Conservation (phyloP, 53 echinoderm and acorn worm genomes). For the Echinometra lucunter region DNA sequence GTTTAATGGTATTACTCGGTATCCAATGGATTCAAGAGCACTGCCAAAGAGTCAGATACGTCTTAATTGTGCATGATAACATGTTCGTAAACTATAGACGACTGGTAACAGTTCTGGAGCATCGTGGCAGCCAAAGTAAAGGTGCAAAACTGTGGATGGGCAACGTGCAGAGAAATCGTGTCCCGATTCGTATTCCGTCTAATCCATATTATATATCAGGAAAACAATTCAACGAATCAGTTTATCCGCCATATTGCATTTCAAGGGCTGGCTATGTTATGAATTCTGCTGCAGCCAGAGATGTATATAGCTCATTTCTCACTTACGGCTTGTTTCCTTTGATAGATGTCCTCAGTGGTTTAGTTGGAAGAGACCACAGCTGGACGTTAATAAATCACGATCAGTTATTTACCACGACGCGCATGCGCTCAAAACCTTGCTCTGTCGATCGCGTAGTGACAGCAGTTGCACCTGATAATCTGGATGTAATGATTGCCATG, state of each 20-base stretch:
- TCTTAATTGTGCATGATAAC: conserved; percentile 32
- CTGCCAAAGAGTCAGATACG: conserved; percentile 37
- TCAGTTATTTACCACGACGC: conserved; percentile 26
- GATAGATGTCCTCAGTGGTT: conserved; percentile 1
- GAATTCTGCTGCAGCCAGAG: conserved; percentile 26
- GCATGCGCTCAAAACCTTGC: conserved; percentile 37
- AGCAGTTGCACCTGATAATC: background rate
- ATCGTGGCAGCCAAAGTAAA: background rate
- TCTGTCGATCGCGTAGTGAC: conserved; percentile 4
- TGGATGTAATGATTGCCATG: background rate
- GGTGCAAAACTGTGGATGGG: conserved; percentile 13
- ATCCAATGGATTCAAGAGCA: conserved; percentile 34
- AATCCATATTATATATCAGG: conserved; percentile 21
- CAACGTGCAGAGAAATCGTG: conserved; percentile 3
- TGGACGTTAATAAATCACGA: conserved; percentile 34
- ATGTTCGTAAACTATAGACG: conserved; percentile 64
- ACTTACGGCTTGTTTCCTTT: background rate
- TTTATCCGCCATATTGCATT: conserved; percentile 34
- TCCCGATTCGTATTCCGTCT: background rate
- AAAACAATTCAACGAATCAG: conserved; percentile 6
- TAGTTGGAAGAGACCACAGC: conserved; percentile 35
- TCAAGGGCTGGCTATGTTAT: conserved; percentile 40
- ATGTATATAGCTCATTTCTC: conserved; percentile 1
- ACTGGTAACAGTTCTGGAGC: conserved; percentile 20
- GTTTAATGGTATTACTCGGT: conserved; percentile 36